Base-by-base conservation (phyloP, 2,888 invertebrate genomes). In the Coremacera marginata region DNA sequence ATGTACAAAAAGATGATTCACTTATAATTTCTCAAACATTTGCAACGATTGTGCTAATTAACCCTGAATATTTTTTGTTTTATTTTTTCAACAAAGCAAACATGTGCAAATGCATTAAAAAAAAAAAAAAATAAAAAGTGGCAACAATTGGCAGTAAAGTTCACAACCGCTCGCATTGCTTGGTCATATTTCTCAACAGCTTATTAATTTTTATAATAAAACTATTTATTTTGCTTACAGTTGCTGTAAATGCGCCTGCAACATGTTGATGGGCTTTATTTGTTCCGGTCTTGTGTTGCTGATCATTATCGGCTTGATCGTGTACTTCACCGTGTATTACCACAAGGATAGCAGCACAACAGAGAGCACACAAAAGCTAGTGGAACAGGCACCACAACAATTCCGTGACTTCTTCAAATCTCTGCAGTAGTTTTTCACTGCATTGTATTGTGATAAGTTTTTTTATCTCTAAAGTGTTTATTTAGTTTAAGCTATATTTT, bases 221-320 rank as follows among this genome's bases (percentile, higher is more conserved):
- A 37, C 8, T 37, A 37, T 22, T 49, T 63, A 8, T 37, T 65
- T 67, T 78, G 25, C 34, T 85, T 86, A 49, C 75, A 88, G 88
- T 70, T 88, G 88, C 82, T 87, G 87, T 22, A 82, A 85, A 27
- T 88, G 88, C 79, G 88, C 88, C 44, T 86, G 83, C 75, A 86
- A 86, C 77, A 82, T 87, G 84, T 52, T 88, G 0, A 11, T 85
- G 74, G 83, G 86, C 77, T 81, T 86, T 8, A 67, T 88, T 5
- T 86, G 84, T 75, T 84, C 85, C 0, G 52, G 80, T 9, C 31
- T 88, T 0, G 79, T 85, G 8, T 31, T 88, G 7, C 5, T 83
- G 16, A 81, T 88, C 52, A 77, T 88, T 7, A 87, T 88, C 65
- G 88, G 86, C 16, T 19, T 88, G 51, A 88, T 88, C 73, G 85